Evolutionary conservation across 2,888 invertebrate species (phyloP), one percentile per base, ranked within the genome.

Genomic region (Campoplex nolae): DNA sequence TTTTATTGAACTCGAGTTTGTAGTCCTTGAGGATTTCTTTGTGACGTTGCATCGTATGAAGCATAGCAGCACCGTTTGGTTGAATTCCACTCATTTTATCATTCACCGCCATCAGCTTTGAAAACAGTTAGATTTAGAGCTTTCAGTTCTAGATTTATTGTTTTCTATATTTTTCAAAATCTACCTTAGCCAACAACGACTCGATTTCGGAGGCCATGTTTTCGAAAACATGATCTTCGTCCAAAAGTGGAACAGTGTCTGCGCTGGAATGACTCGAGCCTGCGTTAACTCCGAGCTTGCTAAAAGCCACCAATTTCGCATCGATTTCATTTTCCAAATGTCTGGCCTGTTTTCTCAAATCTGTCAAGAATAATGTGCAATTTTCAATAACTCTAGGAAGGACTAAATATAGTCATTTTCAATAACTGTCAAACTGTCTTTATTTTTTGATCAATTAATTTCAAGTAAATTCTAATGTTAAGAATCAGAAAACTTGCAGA

Each of bases 241-340:
- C 97, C 51, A 98, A 95, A n/a, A 98, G 95, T 0, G 98, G 98
- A 70, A 97, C 96, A 90, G 97, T 97, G 93, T 98, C 98, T 0
- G 90, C 75, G 35, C 91, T 92, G 11, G 90, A 90, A 84, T 92
- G 91, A 78, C 89, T 91, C 13, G 92, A 89, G 0, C 92, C 91
- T n/a, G 90, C 85, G 91, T 95, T 96, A 71, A 96, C 95, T 32
- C 98, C 98, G 56, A 99, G 96, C 95, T 99, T 99, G 94, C 98
- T 99, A 93, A 99, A 98, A 8, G 98, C 98, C 2, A 99, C 98
- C 88, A 99, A 95, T 94, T 99, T 99, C 16, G 98, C 95, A 94
- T 99, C 99, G 90, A 99, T 98, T 94, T 99, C 99, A 95, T 99
- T 99, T 95, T 99, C 99, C 77, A 99, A 95, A 86, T 97, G 97